phyloP scores from a whole-genome alignment of 53 echinoderm and acorn worm species.

The Zoroaster sp. region DNA sequence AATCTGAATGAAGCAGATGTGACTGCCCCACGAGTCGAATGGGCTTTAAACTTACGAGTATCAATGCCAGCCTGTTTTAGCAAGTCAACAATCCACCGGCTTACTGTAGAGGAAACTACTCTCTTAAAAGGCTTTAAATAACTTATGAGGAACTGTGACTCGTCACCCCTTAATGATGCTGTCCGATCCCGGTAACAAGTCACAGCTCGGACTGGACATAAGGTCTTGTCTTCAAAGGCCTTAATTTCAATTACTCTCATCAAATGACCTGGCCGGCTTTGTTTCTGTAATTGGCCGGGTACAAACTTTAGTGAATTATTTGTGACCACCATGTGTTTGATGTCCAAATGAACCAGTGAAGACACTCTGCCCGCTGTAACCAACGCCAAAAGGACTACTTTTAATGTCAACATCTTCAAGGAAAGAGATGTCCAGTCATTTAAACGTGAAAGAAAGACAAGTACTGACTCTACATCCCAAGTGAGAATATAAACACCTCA shows the following conservation, averaged over 20 bases:
- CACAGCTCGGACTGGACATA: conserved; percentile 50
- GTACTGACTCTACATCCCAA: conserved; percentile 54
- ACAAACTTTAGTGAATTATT: conserved; percentile 20
- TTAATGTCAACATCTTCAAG: conserved; percentile 37
- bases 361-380: conserved; percentile 44
- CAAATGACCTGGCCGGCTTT: conserved; percentile 37
- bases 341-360: conserved; percentile 42
- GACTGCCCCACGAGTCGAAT: conserved; percentile 49
- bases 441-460: conserved; percentile 27
- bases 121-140: conserved; percentile 8
- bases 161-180: conserved; percentile 3
- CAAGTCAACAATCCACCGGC: conserved; percentile 34
- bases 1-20: conserved; percentile 43
- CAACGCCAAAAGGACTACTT: conserved; percentile 42
- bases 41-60: conserved; percentile 35
- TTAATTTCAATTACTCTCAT: conserved; percentile 1
- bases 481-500: conserved; percentile 5
- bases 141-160: conserved; percentile 22
- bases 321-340: conserved; percentile 8
- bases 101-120: conserved; percentile 38
- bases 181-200: conserved; percentile 15
- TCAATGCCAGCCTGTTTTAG: conserved; percentile 34
- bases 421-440: conserved; percentile 7
- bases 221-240: conserved; percentile 34
- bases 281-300: conserved; percentile 2